Base-by-base conservation (phyloP, 2,113 vertebrate genomes). In the Trogon surrucura region DNA sequence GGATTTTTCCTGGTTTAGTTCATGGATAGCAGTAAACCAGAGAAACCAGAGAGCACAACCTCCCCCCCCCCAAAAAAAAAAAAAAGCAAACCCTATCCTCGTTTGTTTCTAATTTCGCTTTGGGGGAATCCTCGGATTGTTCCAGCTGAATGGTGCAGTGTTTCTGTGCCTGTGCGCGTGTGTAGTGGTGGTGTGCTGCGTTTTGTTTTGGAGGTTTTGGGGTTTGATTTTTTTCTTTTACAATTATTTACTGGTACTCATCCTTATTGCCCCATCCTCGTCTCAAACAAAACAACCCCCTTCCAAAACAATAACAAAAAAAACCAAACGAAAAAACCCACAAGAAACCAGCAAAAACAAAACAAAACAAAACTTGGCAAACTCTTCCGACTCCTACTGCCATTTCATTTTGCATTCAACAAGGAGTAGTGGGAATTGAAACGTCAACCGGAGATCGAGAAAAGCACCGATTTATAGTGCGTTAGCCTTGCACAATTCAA, bases 371-470 rank as follows among this genome's bases (percentile, higher is more conserved):
- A 90, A 95, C 92, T 96, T 95, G 91, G 66, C 85, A 83, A 96
- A 97, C 81, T 86, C 84, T 91, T 92, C 86, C 1, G 83, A 89
- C 85, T 92, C 91, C 92, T 87, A 88, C 79, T 91, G 88, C 95
- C 86, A 88, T 97, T 97, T 97, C 87, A 91, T 95, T 96, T 95
- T 94, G 93, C 92, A 94, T 96, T 96, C 82, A 41, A 88, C 77
- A 95, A 91, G 80, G 78, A 61, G 94, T 66, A 72, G 78, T 85
- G 92, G 89, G 95, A 93, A 94, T 85, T 83, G 84, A 97, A 95
- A 95, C 79, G 16, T 95, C 95, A 95, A 91, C 72, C 66, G 44
- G 71, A 85, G 95, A 89, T 41, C 0, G 34, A 94, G 80, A 70
- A 88, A 96, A 94, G 92, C 89, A 72, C 89, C 92, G 75, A 95